These are phyloP conservation scores for Tetanocera ferruginea DNA, from an alignment of 2,888 invertebrate genomes.

Conservation along the genomic window DNA sequence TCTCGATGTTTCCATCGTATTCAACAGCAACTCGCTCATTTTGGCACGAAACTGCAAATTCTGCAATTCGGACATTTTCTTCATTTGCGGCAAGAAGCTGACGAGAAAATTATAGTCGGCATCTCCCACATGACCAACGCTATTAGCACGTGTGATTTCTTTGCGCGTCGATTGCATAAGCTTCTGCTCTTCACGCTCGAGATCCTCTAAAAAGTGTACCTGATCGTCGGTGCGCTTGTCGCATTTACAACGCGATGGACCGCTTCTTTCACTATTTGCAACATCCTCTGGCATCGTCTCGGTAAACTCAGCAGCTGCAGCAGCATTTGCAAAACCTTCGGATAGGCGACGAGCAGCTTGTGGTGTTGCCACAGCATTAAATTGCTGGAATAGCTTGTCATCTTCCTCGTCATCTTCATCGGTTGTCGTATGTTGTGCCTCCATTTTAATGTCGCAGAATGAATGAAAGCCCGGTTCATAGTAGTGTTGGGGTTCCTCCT, in stretches of 20 bases:
- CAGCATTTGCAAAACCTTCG: conserved; percentile 53
- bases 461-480: conserved; percentile 36
- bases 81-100: conserved; percentile 64
- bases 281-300: neutral
- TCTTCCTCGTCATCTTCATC: conserved; percentile 56
- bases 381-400: conserved; percentile 59
- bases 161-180: conserved; percentile 61
- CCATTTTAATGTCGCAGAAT: conserved; percentile 50
- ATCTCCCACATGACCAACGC: conserved; percentile 59
- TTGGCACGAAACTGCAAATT: conserved; percentile 61
- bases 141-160: conserved; percentile 59
- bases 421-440: conserved; percentile 45
- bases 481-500: too few species aligned
- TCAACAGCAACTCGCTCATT: conserved; percentile 60
- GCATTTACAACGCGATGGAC: conserved; percentile 55
- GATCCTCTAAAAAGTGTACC: conserved; percentile 58
- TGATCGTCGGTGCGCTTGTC: conserved; percentile 58
- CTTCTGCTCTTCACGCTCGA: conserved; percentile 61
- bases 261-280: conserved; percentile 41
- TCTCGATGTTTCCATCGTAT: conserved; percentile 51
- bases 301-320: conserved; percentile 47
- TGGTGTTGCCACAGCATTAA: conserved; percentile 59
- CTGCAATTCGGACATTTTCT: conserved; percentile 61
- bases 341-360: conserved; percentile 60
- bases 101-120: conserved; percentile 64